These are phyloP conservation scores for Apus apus DNA, from an alignment of 2,113 vertebrate genomes.

Conservation along the genomic window DNA sequence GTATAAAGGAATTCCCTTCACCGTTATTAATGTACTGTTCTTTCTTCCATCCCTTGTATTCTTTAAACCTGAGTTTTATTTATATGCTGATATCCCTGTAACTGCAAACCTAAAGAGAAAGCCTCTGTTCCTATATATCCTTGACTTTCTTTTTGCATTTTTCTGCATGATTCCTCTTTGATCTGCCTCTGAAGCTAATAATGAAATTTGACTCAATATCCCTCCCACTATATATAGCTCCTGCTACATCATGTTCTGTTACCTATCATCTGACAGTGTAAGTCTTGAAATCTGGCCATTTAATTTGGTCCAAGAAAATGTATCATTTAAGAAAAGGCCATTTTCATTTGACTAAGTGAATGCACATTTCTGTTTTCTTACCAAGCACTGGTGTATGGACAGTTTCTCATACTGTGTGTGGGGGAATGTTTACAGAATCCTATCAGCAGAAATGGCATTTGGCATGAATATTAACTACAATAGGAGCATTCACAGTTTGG, in stretches of 20 bases:
- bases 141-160: constrained; percentile 52
- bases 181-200: constrained; percentile 49
- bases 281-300: constrained; percentile 64
- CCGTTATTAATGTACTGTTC: constrained; percentile 24
- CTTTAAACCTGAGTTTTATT: constrained; percentile 51
- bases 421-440: constrained; percentile 35
- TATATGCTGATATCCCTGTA: constrained; percentile 43
- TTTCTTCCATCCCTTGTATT: constrained; percentile 22
- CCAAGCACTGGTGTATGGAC: background rate
- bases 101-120: constrained; percentile 41
- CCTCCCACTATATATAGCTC: constrained; percentile 31
- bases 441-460: constrained; percentile 17
- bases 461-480: constrained; percentile 41
- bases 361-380: constrained; percentile 60
- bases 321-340: constrained; percentile 37
- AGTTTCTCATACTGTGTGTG: background rate
- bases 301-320: constrained; percentile 63
- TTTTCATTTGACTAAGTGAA: constrained; percentile 59
- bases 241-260: constrained; percentile 61
- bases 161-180: constrained; percentile 48
- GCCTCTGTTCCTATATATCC: constrained; percentile 17
- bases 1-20: constrained; percentile 24
- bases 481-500: constrained; percentile 18
- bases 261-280: constrained; percentile 59
- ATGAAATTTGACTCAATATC: constrained; percentile 43